These are phyloP conservation scores for Lontra canadensis DNA, from an alignment of 2,113 vertebrate genomes.

Conservation along the genomic window DNA sequence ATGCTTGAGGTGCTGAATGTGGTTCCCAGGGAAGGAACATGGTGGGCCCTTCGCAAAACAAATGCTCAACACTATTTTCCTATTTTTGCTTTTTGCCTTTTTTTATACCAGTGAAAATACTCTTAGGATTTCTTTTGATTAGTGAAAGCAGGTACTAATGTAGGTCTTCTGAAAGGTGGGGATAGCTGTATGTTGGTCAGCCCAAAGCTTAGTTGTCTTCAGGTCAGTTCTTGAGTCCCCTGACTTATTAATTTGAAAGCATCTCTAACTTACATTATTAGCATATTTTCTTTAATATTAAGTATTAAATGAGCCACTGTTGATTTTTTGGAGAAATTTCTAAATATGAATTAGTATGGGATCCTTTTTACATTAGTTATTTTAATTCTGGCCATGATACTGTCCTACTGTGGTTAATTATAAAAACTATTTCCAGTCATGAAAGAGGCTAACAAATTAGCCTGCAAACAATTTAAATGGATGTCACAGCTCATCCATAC, in stretches of 20 bases:
- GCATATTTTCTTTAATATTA: background rate
- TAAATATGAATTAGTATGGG: background rate
- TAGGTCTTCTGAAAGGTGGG: background rate
- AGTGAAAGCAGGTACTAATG: background rate
- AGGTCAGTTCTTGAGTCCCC: background rate
- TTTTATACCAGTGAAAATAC: background rate
- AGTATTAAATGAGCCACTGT: background rate
- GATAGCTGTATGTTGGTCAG: background rate
- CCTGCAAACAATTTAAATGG: background rate
- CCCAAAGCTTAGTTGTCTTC: background rate
- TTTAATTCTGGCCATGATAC: background rate
- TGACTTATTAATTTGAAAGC: background rate
- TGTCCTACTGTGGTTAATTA: background rate
- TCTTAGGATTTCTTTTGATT: background rate
- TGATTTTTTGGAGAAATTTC: background rate
- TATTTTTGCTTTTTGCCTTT: background rate
- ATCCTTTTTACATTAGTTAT: constrained; percentile 27
- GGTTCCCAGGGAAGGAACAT: background rate
- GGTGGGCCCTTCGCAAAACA: background rate
- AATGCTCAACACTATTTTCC: background rate
- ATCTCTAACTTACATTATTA: background rate
- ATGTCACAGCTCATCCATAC: background rate
- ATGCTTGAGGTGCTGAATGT: background rate
- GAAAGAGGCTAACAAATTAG: background rate
- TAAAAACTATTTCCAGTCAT: background rate